Conservation (phyloP, 2,888 invertebrate genomes). For the Serripes groenlandicus region DNA sequence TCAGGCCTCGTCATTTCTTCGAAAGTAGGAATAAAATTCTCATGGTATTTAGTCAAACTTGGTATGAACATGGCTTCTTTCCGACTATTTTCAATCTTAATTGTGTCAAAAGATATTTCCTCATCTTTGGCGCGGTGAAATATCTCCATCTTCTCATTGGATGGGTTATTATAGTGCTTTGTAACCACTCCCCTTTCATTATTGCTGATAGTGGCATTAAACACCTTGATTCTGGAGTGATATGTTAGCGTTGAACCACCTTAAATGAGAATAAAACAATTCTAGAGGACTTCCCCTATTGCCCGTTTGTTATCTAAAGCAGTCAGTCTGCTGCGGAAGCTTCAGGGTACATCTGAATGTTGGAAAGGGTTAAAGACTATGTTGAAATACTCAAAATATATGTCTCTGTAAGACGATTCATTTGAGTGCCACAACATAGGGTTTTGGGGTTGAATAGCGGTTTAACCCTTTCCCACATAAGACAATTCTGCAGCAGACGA, state of each 20-base stretch:
- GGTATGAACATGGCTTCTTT: slow-evolving; percentile 85
- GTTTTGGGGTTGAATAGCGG: too few relatives aligned
- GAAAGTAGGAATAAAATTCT: slow-evolving; percentile 84
- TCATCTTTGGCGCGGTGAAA: slow-evolving; percentile 83
- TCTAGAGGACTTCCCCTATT: background rate
- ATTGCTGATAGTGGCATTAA: slow-evolving; percentile 76
- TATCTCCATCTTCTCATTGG: slow-evolving; percentile 84
- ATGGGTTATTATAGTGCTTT: slow-evolving; percentile 86
- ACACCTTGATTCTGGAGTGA: slow-evolving; percentile 67
- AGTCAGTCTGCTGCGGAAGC: too few relatives aligned
- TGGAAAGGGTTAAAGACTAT: too few relatives aligned
- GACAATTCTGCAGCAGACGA: too few relatives aligned
- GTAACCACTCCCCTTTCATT: slow-evolving; percentile 83
- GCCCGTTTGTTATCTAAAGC: background rate
- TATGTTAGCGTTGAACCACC: slow-evolving; percentile 36
- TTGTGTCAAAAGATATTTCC: slow-evolving; percentile 76
- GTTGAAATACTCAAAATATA: too few relatives aligned
- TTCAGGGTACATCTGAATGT: too few relatives aligned
- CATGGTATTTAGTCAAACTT: slow-evolving; percentile 85
- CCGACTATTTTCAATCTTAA: slow-evolving; percentile 76
- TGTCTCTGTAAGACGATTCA: too few relatives aligned
- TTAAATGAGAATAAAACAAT: slow-evolving; percentile 19
- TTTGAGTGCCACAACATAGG: too few relatives aligned
- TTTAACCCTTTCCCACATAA: too few relatives aligned
- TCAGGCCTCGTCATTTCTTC: slow-evolving; percentile 88